phyloP scores from a whole-genome alignment of 2,113 vertebrate genomes.

The Podilymbus podiceps region DNA sequence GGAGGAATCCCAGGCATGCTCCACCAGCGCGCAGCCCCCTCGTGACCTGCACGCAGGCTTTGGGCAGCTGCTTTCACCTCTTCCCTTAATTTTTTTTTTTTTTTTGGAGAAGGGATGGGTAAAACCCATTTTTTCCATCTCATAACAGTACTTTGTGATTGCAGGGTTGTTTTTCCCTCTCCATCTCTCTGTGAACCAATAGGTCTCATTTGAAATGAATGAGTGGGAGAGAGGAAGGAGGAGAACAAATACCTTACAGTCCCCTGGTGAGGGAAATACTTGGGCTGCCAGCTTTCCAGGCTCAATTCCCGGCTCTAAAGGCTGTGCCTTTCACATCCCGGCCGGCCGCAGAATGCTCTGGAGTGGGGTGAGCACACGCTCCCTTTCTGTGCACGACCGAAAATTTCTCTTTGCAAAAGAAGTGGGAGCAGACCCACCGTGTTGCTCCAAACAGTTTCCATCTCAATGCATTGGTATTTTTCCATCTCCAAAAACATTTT shows the following conservation, averaged over 20 bases:
- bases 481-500: background rate
- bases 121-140: background rate
- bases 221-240: constrained; percentile 38
- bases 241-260: constrained; percentile 1
- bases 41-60: background rate
- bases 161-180: background rate
- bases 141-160: background rate
- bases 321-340: background rate
- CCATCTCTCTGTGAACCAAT: background rate
- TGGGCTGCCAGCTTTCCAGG: background rate
- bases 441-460: background rate
- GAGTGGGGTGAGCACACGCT: background rate
- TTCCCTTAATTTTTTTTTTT: background rate
- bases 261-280: background rate
- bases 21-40: background rate
- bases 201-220: background rate
- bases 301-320: background rate
- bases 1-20: constrained; percentile 55
- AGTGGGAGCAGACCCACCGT: background rate
- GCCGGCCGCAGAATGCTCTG: background rate
- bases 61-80: constrained; percentile 1
- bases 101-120: background rate
- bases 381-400: background rate
- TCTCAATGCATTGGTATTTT: background rate
- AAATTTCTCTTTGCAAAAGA: background rate